Conservation (phyloP, 2,113 vertebrate species). For the Aegotheles bennettii region DNA sequence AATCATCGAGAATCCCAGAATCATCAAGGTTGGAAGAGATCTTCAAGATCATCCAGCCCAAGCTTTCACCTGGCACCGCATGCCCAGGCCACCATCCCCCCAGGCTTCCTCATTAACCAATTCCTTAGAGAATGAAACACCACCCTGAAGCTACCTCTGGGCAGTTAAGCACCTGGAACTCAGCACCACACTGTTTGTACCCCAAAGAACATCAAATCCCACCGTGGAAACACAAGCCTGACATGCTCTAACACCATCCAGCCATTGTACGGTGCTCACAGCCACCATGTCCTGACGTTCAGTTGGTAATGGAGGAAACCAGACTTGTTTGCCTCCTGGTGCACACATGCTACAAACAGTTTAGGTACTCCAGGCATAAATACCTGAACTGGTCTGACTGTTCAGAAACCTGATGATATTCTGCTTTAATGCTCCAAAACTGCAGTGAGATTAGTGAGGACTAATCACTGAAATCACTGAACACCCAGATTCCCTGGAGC, state of each 20-base stretch:
- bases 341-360: fast-evolving
- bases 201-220: not conserved
- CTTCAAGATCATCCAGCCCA: too few species aligned
- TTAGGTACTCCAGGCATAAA: not conserved
- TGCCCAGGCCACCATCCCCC: not conserved
- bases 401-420: not conserved
- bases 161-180: not conserved
- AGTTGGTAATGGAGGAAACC: fast-evolving
- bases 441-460: not conserved
- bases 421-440: not conserved
- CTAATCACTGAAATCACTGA: too few species aligned
- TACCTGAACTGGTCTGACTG: fast-evolving
- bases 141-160: not conserved
- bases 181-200: not conserved
- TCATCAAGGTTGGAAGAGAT: too few species aligned
- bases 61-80: not conserved
- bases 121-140: fast-evolving
- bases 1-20: too few species aligned
- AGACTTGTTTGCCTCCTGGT: not conserved
- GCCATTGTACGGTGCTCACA: not conserved
- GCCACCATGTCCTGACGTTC: fast-evolving
- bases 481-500: not conserved
- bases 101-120: not conserved
- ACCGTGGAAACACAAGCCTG: fast-evolving
- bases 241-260: too few species aligned